These are phyloP conservation scores for Rafetus swinhoei DNA, from an alignment of 2,113 vertebrate species.

Conservation along the genomic window DNA sequence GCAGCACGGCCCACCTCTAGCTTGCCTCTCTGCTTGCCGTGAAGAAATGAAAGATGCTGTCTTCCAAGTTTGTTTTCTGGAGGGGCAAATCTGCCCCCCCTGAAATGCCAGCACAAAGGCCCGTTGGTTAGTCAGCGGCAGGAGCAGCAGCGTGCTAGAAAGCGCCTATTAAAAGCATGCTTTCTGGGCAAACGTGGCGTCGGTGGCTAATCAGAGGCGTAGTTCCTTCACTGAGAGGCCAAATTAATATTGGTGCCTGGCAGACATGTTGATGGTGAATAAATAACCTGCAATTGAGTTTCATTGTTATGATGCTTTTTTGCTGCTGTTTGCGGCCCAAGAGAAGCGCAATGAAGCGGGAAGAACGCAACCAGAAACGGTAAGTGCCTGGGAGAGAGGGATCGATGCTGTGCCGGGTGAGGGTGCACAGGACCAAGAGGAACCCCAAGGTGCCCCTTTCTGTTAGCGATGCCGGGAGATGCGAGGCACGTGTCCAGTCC, in stretches of 20 bases:
- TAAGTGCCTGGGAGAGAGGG: not conserved
- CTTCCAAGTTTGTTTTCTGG: rapidly evolving
- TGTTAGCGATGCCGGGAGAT: too few species aligned
- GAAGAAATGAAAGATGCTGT: not conserved
- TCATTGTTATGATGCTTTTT: slow-evolving; percentile 25
- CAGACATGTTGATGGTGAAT: slow-evolving; percentile 23
- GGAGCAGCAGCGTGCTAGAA: not conserved
- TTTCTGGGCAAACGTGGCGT: slow-evolving; percentile 58
- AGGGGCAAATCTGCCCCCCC: not conserved
- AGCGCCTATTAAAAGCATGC: slow-evolving; percentile 31
- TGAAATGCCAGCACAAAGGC: rapidly evolving
- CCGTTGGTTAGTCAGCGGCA: not conserved
- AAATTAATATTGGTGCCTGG: slow-evolving; percentile 49
- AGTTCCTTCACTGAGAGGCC: slow-evolving; percentile 43
- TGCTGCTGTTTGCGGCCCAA: not conserved
- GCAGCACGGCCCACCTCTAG: rapidly evolving
- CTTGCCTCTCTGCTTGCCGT: rapidly evolving
- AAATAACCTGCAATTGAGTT: slow-evolving; percentile 40
- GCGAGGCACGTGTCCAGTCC: too few species aligned
- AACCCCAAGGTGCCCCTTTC: too few species aligned
- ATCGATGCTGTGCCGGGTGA: not conserved
- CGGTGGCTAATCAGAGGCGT: slow-evolving; percentile 42
- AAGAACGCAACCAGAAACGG: slow-evolving; percentile 18
- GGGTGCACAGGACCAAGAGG: not conserved
- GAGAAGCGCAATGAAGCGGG: not conserved